These are phyloP conservation scores for Physella acuta DNA, from an alignment of 1,140 invertebrate genomes.

Conservation along the genomic window DNA sequence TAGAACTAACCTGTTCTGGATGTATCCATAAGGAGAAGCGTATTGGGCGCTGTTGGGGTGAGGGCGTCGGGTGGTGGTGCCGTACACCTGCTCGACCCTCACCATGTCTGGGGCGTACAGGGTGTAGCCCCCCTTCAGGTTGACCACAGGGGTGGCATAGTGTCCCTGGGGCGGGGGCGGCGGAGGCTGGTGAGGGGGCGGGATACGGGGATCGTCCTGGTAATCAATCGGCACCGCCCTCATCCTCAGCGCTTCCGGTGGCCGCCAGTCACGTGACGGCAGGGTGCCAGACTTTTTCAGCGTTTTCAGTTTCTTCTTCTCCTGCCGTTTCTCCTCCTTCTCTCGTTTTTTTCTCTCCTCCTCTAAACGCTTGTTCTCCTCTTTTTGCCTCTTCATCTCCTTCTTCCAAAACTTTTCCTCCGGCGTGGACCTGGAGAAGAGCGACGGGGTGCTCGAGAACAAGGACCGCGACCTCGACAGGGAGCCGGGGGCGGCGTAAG, in stretches of 20 bases:
- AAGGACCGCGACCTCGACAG: constrained; percentile 37
- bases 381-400: constrained; percentile 44
- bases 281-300: constrained; percentile 27
- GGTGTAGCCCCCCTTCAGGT: background rate
- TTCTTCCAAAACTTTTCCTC: constrained; percentile 27
- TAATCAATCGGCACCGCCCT: constrained; percentile 50
- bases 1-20: no score
- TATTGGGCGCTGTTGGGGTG: background rate
- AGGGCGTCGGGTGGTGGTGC: constrained; percentile 27
- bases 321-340: constrained; percentile 47
- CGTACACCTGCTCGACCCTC: constrained; percentile 47
- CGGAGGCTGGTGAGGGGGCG: constrained; percentile 25
- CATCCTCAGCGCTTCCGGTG: constrained; percentile 35
- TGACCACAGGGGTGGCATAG: background rate
- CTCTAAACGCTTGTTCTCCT: constrained; percentile 42
- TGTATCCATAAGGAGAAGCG: constrained; percentile 10
- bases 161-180: constrained; percentile 19
- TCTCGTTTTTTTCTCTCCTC: constrained; percentile 40
- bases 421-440: constrained; percentile 25
- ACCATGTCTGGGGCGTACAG: constrained; percentile 42
- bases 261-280: constrained; percentile 38
- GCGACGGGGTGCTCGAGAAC: constrained; percentile 49
- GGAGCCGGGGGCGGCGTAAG: constrained; percentile 3
- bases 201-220: constrained; percentile 35
- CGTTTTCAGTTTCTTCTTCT: constrained; percentile 34